Evolutionary conservation across 2,113 vertebrate species (phyloP).

Genomic region (Pachypanchax playfairii): DNA sequence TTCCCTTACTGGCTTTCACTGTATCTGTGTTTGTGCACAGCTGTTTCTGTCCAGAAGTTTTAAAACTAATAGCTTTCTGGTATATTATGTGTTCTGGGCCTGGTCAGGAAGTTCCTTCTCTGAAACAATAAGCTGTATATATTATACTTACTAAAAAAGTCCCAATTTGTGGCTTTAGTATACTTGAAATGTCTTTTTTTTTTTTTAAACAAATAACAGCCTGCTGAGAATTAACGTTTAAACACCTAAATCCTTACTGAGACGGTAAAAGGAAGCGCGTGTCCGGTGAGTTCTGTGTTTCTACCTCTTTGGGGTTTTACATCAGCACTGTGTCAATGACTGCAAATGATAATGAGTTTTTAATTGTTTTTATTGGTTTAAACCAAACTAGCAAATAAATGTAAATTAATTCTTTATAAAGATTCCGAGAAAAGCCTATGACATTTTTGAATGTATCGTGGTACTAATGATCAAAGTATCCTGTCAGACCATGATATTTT

Average conservation of each 20-base stretch:
- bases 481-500: constrained; percentile 59
- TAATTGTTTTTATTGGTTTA: constrained; percentile 45
- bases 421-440: constrained; percentile 38
- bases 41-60: constrained; percentile 27
- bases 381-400: constrained; percentile 57
- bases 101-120: constrained; percentile 21
- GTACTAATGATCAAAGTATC: constrained; percentile 61
- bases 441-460: constrained; percentile 74
- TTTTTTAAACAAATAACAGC: constrained; percentile 64
- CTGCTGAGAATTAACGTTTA: constrained; percentile 70
- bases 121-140: constrained; percentile 16
- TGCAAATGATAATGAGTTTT: constrained; percentile 49
- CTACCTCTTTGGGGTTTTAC: constrained; percentile 65
- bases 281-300: constrained; percentile 53
- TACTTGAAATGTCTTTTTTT: constrained; percentile 74
- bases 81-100: constrained; percentile 16
- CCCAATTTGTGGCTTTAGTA: constrained; percentile 55
- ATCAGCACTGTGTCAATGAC: constrained; percentile 49
- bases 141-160: constrained; percentile 23
- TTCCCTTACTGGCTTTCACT: constrained; percentile 1
- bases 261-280: constrained; percentile 40
- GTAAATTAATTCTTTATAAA: constrained; percentile 19
- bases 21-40: constrained; percentile 20
- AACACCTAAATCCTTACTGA: constrained; percentile 38
- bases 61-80: constrained; percentile 19